Percentiles rank a stretch among this genome's conserved stretches.
Evolutionary conservation across 2,797 vertebrate species (phyloP).

Genomic region (Catostomus latipinnis): DNA sequence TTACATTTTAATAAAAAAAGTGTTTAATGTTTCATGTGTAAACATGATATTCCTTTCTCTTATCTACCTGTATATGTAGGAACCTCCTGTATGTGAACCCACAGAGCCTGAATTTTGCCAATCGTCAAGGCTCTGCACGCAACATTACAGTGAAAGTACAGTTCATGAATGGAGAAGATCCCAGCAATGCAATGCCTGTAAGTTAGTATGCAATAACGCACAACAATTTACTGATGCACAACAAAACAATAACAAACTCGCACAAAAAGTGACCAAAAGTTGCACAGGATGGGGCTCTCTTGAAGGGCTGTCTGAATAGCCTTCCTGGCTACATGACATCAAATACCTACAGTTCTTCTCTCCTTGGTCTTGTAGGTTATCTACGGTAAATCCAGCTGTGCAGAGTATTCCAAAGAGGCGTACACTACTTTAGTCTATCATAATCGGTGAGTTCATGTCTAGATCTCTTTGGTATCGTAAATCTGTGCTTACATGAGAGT

Average conservation of each 20-base stretch:
- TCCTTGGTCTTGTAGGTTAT: constrained; percentile 84
- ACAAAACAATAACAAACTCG: background rate
- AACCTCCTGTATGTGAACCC: constrained; percentile 96
- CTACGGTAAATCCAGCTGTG: constrained; percentile 98
- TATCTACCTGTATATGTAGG: constrained; percentile 73
- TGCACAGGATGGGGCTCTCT: background rate
- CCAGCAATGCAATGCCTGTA: constrained; percentile 96
- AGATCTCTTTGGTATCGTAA: too few relatives aligned
- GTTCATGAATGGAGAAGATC: constrained; percentile 98
- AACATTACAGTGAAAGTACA: constrained; percentile 99
- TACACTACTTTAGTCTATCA: constrained; percentile 98
- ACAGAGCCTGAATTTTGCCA: constrained; percentile 98
- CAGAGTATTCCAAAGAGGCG: constrained; percentile 94
- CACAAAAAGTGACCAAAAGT: background rate
- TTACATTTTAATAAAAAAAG: background rate
- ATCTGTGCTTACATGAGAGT: background rate
- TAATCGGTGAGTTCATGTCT: constrained; percentile 84
- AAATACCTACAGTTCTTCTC: background rate
- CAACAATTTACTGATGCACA: background rate
- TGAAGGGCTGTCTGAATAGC: too few relatives aligned
- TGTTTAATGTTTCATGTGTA: background rate
- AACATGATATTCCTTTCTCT: background rate
- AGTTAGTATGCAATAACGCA: constrained; percentile 44
- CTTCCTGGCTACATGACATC: background rate
- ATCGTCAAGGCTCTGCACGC: constrained; percentile 96